Conservation (phyloP, 2,888 invertebrate species). For the Melieria crassipennis region DNA sequence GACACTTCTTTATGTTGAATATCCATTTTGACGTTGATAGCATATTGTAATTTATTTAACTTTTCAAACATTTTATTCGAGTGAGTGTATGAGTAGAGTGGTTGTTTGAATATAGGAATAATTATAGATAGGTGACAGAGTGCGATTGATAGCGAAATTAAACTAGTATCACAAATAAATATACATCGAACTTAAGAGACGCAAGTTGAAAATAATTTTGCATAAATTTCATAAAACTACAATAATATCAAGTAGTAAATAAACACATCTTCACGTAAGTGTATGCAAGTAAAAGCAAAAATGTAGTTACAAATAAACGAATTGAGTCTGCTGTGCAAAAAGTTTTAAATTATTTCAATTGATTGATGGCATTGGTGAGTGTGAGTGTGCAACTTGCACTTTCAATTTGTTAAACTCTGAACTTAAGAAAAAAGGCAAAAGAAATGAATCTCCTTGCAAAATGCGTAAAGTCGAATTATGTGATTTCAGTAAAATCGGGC, state of each 20-base stretch:
- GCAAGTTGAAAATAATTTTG: background rate
- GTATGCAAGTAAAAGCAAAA: background rate
- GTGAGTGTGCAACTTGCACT: no score
- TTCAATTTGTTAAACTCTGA: no score
- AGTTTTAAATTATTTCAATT: no score
- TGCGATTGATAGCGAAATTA: conserved; percentile 43
- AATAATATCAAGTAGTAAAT: conserved; percentile 19
- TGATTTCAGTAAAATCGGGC: no score
- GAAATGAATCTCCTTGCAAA: no score
- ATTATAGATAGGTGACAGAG: background rate
- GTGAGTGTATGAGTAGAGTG: conserved; percentile 8
- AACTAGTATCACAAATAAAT: conserved; percentile 61
- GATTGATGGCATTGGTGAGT: no score
- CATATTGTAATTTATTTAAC: conserved; percentile 27
- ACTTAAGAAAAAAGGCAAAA: no score
- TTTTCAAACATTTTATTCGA: conserved; percentile 17
- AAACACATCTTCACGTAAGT: background rate
- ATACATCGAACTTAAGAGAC: conserved; percentile 40
- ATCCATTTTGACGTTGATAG: conserved; percentile 26
- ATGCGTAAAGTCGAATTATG: no score
- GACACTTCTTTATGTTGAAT: conserved; percentile 13
- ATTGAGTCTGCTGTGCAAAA: background rate
- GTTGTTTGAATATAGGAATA: no score
- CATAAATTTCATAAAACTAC: conserved; percentile 27
- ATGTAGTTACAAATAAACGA: background rate